Base-by-base conservation (phyloP, 2,888 invertebrate species). In the Caenorhabditis plicata region DNA sequence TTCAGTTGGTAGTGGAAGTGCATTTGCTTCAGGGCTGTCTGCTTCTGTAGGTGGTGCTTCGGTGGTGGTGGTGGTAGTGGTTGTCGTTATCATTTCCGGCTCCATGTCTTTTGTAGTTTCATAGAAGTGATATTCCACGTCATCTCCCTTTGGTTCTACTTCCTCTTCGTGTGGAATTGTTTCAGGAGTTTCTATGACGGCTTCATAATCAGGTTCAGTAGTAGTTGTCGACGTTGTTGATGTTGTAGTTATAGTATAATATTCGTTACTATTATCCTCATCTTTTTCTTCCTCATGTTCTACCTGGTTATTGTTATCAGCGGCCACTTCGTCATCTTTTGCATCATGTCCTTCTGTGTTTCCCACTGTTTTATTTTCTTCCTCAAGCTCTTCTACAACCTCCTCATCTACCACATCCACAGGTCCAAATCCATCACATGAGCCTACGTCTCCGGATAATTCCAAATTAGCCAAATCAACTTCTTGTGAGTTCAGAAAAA, bases 71-170 rank as follows among this genome's bases (percentile, higher is more conserved):
- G 52, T 53, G 19, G 60, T 53, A 19, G 55, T 51, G 2, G 20
- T 19, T 7, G 57, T 54, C n/a, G 54, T 45, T 4, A 52, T 40
- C 13, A 49, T 55, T 19, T 46, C 52, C 9, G 54, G 58, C 20
- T 56, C 55, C 8, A 26, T 23, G 39, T 68, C 68, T 40, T 38
- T 48, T 1, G 44, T 29, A 8, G 51, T 68, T 25, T 58, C 58
- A 19, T 61, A 64, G 31, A 62, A 38, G 31, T 63, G n/a, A 26
- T 53, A 51, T 3, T 33, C 33, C 36, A 61, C 57, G 29, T 53
- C 57, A 4, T 56, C 61, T 4, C 44, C 42, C 11, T 45, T 46
- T 11, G 41, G 27, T 1, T 19, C 17, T 17, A 19, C 41, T 8
- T 23, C 23, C 41, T 15, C 7, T 9, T 15, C n/a, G 26, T 11